Base-by-base conservation (phyloP, 1,140 invertebrate species). In the Tenebrio molitor region DNA sequence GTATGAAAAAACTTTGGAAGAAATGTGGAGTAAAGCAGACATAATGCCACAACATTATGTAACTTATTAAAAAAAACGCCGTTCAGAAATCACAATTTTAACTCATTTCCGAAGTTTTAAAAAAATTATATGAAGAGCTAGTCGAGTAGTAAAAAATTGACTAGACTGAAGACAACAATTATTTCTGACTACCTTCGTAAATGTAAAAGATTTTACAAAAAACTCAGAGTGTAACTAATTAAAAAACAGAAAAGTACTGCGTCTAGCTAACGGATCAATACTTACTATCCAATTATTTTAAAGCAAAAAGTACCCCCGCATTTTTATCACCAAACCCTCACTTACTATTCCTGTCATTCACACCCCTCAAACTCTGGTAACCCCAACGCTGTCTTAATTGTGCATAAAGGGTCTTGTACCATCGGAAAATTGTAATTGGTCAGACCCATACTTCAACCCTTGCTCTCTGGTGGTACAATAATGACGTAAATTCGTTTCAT, bases 351-450 rank as follows among this genome's bases (percentile, higher is more conserved):
- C 12, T 19, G 44, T 50, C 44, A 50, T 21, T 50, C 44, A 12
- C 12, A 50, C 8, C 44, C 44, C 44, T 21, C 17, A 21, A 14
- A 50, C n/a, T 8, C 15, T 50, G 4, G 3, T 50, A 50, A 10
- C 23, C 44, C 44, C 44, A 50, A n/a, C 19, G 44, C 16, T 50
- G 19, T 19, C 44, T 50, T 50, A 17, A 50, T 50, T 50, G 44
- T 50, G 44, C 23, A 21, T 50, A 50, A 50, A 21, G 19, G 44
- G 44, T 50, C 44, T 50, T 50, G 44, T 21, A 21, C 44, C 44
- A 21, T 50, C 44, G 23, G 7, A 50, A 50, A 19, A 50, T 41
- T 50, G 44, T 50, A 50, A 50, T 50, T 50, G 44, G 17, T 21
- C 10, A 6, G 44, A 19, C 16, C 19, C 16, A 16, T 21, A 50